A percentile compares a stretch with the other conserved stretches of the same genome.
phyloP scores from a whole-genome alignment of 2,113 vertebrate species.

The Anolis sagrei region DNA sequence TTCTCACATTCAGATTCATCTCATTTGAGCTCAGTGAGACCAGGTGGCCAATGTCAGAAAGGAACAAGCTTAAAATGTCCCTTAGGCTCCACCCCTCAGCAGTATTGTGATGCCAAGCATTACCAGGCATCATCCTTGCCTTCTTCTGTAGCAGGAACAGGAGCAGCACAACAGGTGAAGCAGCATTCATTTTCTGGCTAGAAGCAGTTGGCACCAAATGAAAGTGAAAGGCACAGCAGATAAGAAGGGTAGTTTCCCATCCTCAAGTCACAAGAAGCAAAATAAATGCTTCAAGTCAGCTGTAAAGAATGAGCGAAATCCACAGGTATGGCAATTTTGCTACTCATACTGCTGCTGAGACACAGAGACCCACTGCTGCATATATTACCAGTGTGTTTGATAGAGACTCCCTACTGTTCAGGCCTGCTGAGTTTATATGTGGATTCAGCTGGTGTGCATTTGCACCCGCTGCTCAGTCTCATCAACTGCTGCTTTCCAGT shows the following conservation, averaged over 20 bases:
- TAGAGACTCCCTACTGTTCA: neutral
- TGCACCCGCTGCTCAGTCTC: constrained; percentile 18
- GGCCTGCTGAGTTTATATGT: neutral
- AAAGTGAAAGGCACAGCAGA: neutral
- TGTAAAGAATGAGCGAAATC: neutral
- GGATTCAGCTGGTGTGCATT: constrained; percentile 23
- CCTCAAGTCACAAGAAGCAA: neutral
- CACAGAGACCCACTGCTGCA: neutral
- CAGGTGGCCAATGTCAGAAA: too few relatives aligned
- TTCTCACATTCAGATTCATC: too few relatives aligned
- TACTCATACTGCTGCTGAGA: constrained; percentile 5
- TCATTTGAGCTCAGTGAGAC: too few relatives aligned
- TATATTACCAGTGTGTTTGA: neutral
- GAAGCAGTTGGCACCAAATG: too few relatives aligned
- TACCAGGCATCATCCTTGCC: too few relatives aligned
- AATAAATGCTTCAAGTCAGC: neutral
- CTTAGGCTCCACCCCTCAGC: too few relatives aligned
- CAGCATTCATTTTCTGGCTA: too few relatives aligned
- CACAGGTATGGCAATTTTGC: neutral
- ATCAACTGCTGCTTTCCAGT: constrained; percentile 38
- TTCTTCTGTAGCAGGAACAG: too few relatives aligned
- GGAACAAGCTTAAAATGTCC: too few relatives aligned
- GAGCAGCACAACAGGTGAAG: too few relatives aligned
- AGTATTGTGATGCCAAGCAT: too few relatives aligned
- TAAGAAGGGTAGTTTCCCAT: neutral